phyloP scores from a whole-genome alignment of 1,140 invertebrate species.

The Trypoxylus dichotomus region DNA sequence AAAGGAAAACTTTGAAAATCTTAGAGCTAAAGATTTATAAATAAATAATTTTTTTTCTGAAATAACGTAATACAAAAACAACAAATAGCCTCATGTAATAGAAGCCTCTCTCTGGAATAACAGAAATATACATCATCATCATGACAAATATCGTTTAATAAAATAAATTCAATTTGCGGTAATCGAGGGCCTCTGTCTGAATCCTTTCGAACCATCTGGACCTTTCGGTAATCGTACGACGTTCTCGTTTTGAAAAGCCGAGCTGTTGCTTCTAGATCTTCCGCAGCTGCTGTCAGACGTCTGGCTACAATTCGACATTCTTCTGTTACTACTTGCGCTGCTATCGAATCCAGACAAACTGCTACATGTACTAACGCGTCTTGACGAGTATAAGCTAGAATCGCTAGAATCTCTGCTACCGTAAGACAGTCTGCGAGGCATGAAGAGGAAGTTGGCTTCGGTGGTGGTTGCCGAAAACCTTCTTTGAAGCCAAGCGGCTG shows the following conservation, averaged over 20 bases:
- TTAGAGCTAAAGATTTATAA: not conserved
- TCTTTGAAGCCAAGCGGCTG: constrained; percentile 67
- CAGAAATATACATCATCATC: not conserved
- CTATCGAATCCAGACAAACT: constrained; percentile 45
- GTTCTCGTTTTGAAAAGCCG: constrained; percentile 62
- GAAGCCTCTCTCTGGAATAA: not conserved
- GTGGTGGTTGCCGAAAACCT: constrained; percentile 61
- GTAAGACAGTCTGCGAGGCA: constrained; percentile 60
- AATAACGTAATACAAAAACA: constrained; percentile 4
- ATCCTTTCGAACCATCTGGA: constrained; percentile 82
- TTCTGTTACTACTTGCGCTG: constrained; percentile 55
- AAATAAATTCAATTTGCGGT: not conserved
- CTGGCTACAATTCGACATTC: constrained; percentile 58
- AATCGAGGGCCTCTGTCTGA: constrained; percentile 53
- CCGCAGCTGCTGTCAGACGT: constrained; percentile 54
- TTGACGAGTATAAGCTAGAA: constrained; percentile 57
- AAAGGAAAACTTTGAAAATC: not conserved
- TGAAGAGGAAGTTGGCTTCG: constrained; percentile 61
- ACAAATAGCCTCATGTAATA: not conserved
- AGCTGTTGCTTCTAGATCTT: constrained; percentile 60
- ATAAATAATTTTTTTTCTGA: not conserved
- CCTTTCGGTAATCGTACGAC: constrained; percentile 78
- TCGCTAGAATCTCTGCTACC: constrained; percentile 61
- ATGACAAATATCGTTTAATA: too few relatives aligned
- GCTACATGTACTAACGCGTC: constrained; percentile 62